Percentiles rank a stretch among this genome's conserved stretches.
Conservation (phyloP, 2,888 invertebrate genomes). For the Camponotus fellah region DNA sequence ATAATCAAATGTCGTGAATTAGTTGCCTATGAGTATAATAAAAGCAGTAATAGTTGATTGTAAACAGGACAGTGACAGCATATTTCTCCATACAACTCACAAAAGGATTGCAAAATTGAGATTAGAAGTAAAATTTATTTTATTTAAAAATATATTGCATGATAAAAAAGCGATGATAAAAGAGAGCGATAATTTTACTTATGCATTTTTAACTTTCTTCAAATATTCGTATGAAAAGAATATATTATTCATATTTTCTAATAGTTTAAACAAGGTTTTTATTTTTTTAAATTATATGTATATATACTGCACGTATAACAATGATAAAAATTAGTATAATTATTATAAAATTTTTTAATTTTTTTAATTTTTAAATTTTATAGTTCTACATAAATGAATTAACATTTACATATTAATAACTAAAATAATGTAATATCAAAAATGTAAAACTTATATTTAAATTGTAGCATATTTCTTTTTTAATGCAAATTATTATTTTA, state of each 20-base stretch:
- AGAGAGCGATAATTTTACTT: neutral
- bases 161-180: neutral
- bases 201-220: neutral
- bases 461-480: neutral
- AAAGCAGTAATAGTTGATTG: constrained; percentile 20
- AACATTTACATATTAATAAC: neutral
- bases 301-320: neutral
- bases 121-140: neutral
- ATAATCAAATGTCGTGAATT: constrained; percentile 39
- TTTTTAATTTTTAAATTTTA: too few relatives aligned
- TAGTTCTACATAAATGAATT: neutral
- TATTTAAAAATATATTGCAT: neutral
- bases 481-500: neutral
- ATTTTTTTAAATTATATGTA: neutral
- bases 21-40: constrained; percentile 25
- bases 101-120: neutral
- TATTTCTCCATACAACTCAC: neutral
- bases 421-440: neutral
- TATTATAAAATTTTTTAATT: neutral
- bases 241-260: neutral
- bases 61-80: neutral
- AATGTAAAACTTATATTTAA: neutral
- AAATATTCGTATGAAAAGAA: constrained; percentile 1
- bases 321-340: neutral
- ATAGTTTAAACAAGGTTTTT: neutral